phyloP scores from a whole-genome alignment of 2,888 invertebrate genomes.

The Spicauda simplicius region DNA sequence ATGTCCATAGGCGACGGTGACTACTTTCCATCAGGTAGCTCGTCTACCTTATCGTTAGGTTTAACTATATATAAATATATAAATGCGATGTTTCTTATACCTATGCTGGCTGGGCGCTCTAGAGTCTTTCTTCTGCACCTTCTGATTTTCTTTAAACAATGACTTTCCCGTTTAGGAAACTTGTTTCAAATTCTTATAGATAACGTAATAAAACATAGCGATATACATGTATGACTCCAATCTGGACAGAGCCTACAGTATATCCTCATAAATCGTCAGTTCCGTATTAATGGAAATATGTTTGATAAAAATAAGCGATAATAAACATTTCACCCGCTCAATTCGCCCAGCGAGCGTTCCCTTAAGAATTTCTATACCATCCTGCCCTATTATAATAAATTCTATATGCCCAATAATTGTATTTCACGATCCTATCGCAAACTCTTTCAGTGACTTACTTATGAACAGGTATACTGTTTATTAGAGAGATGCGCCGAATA shows the following conservation, averaged over 20 bases:
- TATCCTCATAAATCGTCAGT: not conserved
- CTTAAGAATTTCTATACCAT: constrained; percentile 18
- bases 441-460: constrained; percentile 6
- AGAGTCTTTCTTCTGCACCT: no score
- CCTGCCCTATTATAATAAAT: constrained; percentile 18
- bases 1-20: no score
- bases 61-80: no score
- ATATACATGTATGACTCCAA: not conserved
- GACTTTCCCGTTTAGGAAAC: no score
- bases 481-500: no score
- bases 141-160: no score
- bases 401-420: constrained; percentile 12
- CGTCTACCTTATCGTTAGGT: no score
- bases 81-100: no score
- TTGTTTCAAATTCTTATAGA: no score
- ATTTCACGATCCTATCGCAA: constrained; percentile 13
- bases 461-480: not conserved
- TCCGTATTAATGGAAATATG: not conserved
- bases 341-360: constrained; percentile 5
- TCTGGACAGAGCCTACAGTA: not conserved
- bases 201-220: no score
- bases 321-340: constrained; percentile 8
- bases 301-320: constrained; percentile 7
- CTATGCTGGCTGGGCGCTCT: no score
- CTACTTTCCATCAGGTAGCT: no score